Evolutionary conservation across 2,888 invertebrate species (phyloP).

Genomic region (Cartodere bifasciata): DNA sequence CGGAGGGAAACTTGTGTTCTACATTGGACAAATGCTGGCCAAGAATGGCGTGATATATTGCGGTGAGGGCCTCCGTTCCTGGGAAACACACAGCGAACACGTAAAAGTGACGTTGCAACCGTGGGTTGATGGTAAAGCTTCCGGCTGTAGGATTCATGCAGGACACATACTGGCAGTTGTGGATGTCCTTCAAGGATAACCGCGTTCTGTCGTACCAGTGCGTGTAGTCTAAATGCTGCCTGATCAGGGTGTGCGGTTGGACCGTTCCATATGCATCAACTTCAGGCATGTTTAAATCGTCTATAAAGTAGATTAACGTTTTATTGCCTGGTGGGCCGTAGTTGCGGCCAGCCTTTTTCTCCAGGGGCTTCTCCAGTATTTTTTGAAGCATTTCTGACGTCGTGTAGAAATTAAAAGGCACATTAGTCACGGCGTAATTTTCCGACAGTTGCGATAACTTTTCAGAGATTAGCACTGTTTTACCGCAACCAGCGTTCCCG

Average conservation of each 20-base stretch:
- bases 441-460: slow-evolving; percentile 63
- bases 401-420: slow-evolving; percentile 95
- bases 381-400: slow-evolving; percentile 89
- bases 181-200: slow-evolving; percentile 82
- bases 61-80: slow-evolving; percentile 67
- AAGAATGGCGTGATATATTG: slow-evolving; percentile 82
- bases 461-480: slow-evolving; percentile 72
- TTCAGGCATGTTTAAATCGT: slow-evolving; percentile 98
- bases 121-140: slow-evolving; percentile 90
- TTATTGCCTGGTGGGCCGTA: slow-evolving; percentile 93
- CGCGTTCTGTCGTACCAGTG: slow-evolving; percentile 93
- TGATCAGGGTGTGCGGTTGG: slow-evolving; percentile 88
- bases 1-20: slow-evolving; percentile 63
- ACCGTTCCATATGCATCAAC: slow-evolving; percentile 84
- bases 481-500: slow-evolving; percentile 86
- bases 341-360: slow-evolving; percentile 87
- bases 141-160: slow-evolving; percentile 99
- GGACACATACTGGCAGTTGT: slow-evolving; percentile 92
- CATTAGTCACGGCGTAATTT: slow-evolving; percentile 78
- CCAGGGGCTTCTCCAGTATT: slow-evolving; percentile 84
- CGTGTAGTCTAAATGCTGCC: slow-evolving; percentile 90
- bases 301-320: slow-evolving; percentile 86
- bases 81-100: slow-evolving; percentile 74
- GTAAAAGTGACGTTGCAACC: slow-evolving; percentile 82
- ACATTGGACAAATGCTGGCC: slow-evolving; percentile 73